phyloP scores from a whole-genome alignment of 2,797 vertebrate species.

The Furcifer pardalis region DNA sequence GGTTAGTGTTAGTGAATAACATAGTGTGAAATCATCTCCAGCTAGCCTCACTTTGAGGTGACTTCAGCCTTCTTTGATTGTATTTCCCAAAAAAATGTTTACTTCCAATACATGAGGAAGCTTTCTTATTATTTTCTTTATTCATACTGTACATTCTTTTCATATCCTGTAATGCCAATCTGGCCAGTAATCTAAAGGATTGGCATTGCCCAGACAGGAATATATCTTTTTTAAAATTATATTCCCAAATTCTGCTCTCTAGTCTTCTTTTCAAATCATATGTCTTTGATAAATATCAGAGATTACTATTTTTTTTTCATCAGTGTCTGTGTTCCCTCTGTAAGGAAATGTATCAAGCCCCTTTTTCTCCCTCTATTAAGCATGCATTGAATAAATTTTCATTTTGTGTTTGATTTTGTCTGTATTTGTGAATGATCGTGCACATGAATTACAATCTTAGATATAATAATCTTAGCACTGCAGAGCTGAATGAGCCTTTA shows the following conservation, averaged over 20 bases:
- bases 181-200: neutral
- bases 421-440: no score
- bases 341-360: neutral
- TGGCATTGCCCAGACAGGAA: neutral
- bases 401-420: no score
- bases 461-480: no score
- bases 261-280: neutral
- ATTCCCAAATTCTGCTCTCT: neutral
- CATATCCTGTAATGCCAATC: neutral
- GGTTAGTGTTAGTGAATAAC: slow-evolving; percentile 29
- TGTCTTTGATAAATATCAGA: neutral
- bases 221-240: neutral
- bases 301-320: neutral
- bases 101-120: neutral
- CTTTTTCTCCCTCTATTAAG: neutral
- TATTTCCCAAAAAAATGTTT: neutral
- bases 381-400: neutral
- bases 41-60: neutral
- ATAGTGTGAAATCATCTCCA: slow-evolving; percentile 31
- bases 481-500: no score
- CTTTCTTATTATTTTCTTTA: neutral
- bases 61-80: neutral
- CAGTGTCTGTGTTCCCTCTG: neutral
- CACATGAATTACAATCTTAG: no score
- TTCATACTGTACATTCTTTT: neutral